Conservation (phyloP, 2,888 invertebrate genomes). For the Nemotelus nigrinus region DNA sequence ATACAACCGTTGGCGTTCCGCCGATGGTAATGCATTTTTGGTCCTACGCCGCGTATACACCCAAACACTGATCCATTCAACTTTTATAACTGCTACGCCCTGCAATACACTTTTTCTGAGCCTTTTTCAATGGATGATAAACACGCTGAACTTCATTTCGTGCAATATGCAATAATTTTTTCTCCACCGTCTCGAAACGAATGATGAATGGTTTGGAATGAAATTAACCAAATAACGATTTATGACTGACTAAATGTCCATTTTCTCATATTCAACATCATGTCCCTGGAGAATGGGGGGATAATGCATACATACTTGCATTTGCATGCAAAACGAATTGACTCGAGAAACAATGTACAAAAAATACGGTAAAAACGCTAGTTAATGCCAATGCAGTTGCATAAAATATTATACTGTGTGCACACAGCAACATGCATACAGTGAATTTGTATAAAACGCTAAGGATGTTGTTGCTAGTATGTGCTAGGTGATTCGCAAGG, state of each 20-base stretch:
- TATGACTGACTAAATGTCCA: constrained; percentile 32
- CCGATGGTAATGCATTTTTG: too few relatives aligned
- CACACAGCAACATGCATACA: too few relatives aligned
- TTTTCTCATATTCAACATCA: constrained; percentile 32
- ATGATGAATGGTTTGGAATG: constrained; percentile 26
- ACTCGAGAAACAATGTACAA: background rate
- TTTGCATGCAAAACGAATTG: constrained; percentile 30
- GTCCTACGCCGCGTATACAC: too few relatives aligned
- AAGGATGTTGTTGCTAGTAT: too few relatives aligned
- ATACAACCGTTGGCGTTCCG: background rate
- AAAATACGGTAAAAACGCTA: too few relatives aligned
- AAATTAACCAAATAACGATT: constrained; percentile 42
- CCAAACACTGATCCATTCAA: background rate
- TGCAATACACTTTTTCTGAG: background rate
- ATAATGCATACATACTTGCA: background rate
- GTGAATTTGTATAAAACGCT: too few relatives aligned
- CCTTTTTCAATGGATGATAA: background rate
- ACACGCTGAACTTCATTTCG: constrained; percentile 12
- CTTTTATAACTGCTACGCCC: background rate
- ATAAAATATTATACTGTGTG: constrained; percentile 18
- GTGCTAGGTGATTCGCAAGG: background rate
- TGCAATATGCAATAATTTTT: constrained; percentile 25
- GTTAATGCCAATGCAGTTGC: constrained; percentile 4
- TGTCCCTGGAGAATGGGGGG: background rate
- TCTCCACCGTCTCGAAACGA: background rate